Base-by-base conservation (phyloP, 1,140 invertebrate genomes). In the Plutomurus gul region DNA sequence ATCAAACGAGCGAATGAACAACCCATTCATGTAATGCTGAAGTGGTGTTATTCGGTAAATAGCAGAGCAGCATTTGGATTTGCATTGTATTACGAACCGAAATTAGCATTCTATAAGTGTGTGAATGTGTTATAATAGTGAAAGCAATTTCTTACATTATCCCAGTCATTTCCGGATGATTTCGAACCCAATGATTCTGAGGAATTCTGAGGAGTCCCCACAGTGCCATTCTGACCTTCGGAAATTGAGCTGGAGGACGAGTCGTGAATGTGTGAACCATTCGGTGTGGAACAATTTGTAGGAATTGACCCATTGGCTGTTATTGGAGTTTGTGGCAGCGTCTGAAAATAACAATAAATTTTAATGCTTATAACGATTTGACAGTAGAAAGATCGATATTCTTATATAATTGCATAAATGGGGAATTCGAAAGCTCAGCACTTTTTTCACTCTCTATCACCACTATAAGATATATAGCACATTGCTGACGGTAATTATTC, bases 271-370 rank as follows among this genome's bases (percentile, higher is more conserved):
- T 72, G 70, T 56, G 78, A 78, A 20, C 49, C 70, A 56, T 71
- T 77, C 43, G 46, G 40, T 33, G 70, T 72, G 18, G 36, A 72
- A 72, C 70, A 72, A 39, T 49, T 43, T 71, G 77, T 73, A 4
- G 82, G 77, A 75, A 81, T 46, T 20, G 78, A 78, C 13, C 81
- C 81, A 80, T 80, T 83, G 20, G 65, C 78, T 27, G 79, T 76
- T 43, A 83, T 81, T 51, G 83, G 77, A 18, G 83, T 84, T 74
- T 84, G 83, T 20, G 83, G 83, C 39, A 84, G 76, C 11, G 82
- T 82, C 83, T 84, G 43, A 77, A 78, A 65, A 5, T 78, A 74
- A 82, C 27, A 72, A 18, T 46, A 20, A 43, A 30, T 65, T 56
- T 27, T 65, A 25, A 65, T 65, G n/a, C n/a, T n/a, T n/a, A n/a